Percentiles rank a stretch among this genome's conserved stretches.
Conservation (phyloP, 2,113 vertebrate species). For the Bujurquina vittata region DNA sequence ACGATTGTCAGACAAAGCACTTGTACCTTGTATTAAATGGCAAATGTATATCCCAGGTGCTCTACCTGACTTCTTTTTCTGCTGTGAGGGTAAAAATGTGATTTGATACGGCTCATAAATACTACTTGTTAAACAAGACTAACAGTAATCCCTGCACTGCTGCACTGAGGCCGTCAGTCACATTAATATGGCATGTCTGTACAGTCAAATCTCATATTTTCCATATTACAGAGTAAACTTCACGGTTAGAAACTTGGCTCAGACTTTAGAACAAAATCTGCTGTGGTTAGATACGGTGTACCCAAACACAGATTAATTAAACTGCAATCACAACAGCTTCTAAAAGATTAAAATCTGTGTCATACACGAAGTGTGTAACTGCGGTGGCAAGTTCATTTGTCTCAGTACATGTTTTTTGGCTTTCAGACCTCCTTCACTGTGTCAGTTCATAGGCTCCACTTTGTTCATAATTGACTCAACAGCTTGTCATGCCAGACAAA, state of each 20-base stretch:
- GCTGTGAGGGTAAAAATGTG: not conserved
- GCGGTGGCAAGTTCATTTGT: not conserved
- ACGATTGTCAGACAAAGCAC: not conserved
- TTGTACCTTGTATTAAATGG: not conserved
- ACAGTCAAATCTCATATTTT: not conserved
- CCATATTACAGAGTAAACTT: not conserved
- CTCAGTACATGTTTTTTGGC: conserved; percentile 7
- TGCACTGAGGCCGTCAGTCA: not conserved
- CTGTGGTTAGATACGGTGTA: not conserved
- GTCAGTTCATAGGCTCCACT: not conserved
- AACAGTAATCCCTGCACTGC: not conserved
- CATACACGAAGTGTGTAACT: not conserved
- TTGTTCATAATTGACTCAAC: not conserved
- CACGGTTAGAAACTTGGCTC: not conserved
- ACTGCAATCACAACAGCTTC: not conserved
- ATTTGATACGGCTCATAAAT: not conserved
- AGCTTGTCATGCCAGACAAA: not conserved
- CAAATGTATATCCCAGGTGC: not conserved
- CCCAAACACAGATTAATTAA: not conserved
- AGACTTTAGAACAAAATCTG: not conserved
- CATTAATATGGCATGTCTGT: not conserved
- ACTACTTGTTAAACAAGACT: not conserved
- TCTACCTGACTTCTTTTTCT: not conserved
- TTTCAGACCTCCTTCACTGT: not conserved
- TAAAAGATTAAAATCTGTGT: conserved; percentile 10